Conservation (phyloP, 2,113 vertebrate species). For the Amphiprion percula region DNA sequence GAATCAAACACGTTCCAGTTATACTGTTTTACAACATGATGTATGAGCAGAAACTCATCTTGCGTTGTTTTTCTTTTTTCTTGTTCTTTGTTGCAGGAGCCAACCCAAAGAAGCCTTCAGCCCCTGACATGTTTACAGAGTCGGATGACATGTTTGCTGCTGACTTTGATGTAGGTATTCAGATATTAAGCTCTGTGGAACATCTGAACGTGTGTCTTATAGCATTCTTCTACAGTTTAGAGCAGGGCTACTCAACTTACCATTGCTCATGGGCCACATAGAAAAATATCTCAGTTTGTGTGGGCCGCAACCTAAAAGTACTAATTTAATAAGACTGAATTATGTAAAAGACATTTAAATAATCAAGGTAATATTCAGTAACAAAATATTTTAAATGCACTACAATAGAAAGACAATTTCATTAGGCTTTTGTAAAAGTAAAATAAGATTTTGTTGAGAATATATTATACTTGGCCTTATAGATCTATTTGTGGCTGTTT, state of each 20-base stretch:
- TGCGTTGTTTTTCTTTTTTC: not conserved
- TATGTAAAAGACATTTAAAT: no score
- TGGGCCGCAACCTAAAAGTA: no score
- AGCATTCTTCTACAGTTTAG: not conserved
- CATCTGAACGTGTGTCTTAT: not conserved
- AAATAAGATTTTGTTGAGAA: no score
- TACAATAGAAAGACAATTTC: no score
- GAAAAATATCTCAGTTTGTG: no score
- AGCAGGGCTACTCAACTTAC: not conserved
- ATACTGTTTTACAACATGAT: slow-evolving; percentile 58
- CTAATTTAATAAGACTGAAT: no score
- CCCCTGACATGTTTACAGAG: slow-evolving; percentile 99
- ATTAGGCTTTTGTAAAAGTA: no score
- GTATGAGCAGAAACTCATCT: slow-evolving; percentile 15
- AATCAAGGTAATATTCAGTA: no score
- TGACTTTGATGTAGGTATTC: slow-evolving; percentile 91
- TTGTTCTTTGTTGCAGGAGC: slow-evolving; percentile 84
- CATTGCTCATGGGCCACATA: no score
- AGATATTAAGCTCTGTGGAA: not conserved
- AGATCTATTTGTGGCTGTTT: no score
- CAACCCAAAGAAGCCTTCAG: slow-evolving; percentile 93
- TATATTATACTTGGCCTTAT: no score
- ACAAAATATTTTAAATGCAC: no score
- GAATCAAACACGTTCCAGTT: slow-evolving; percentile 73
- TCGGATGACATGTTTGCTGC: slow-evolving; percentile 99